These are phyloP conservation scores for Narcine bancroftii DNA, from an alignment of 2,113 vertebrate species.

Conservation along the genomic window DNA sequence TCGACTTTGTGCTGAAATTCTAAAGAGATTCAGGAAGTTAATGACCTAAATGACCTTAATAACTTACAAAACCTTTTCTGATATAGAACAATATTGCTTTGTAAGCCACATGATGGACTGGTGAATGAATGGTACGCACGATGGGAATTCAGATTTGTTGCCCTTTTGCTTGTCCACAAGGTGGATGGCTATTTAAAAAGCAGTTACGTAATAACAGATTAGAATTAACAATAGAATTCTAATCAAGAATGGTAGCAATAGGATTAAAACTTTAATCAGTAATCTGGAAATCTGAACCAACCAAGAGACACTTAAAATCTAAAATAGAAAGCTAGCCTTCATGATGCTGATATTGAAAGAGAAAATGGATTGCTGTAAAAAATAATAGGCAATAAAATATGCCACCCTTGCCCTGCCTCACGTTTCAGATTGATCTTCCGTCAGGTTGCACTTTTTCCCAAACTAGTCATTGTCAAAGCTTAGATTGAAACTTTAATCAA, in stretches of 20 bases:
- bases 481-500: neutral
- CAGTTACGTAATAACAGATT: too few species aligned
- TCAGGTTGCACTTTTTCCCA: neutral
- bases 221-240: neutral
- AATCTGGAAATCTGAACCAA: too few species aligned
- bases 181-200: neutral
- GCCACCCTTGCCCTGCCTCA: too few species aligned
- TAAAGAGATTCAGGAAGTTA: slow-evolving; percentile 46
- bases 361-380: too few species aligned
- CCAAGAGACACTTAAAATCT: too few species aligned
- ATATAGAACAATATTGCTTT: neutral
- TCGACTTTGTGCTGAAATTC: slow-evolving; percentile 92
- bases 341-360: too few species aligned
- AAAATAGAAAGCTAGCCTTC: too few species aligned
- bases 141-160: neutral
- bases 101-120: neutral
- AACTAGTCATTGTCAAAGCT: neutral
- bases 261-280: too few species aligned
- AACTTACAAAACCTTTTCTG: neutral
- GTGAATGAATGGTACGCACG: neutral
- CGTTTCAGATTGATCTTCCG: neutral
- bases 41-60: neutral
- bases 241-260: too few species aligned
- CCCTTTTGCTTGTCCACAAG: neutral
- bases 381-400: too few species aligned